Evolutionary conservation across 2,113 vertebrate genomes (phyloP).

Genomic region (Laticauda colubrina): DNA sequence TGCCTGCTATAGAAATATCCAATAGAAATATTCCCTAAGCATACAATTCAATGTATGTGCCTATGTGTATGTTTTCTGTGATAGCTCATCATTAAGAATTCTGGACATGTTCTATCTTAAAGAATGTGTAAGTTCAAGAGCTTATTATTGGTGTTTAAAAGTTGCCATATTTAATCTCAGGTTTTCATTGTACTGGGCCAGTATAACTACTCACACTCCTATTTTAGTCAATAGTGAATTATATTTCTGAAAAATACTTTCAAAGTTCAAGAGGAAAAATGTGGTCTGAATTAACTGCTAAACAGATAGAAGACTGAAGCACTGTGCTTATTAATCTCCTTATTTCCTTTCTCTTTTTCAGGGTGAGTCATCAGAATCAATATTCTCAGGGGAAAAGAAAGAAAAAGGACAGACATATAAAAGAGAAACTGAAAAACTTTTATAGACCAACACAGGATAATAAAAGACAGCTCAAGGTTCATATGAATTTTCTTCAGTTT

Average conservation of each 20-base stretch:
- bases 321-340: constrained; percentile 4
- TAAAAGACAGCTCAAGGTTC: not conserved
- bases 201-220: not conserved
- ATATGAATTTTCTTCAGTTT: not conserved
- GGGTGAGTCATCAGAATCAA: constrained; percentile 3
- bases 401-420: not conserved
- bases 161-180: not conserved
- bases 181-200: not conserved
- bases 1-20: too few species aligned
- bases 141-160: not conserved
- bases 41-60: not conserved
- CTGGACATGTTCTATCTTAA: not conserved
- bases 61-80: not conserved
- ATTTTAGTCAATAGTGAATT: not conserved
- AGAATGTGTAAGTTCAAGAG: not conserved
- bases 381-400: constrained; percentile 9
- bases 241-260: not conserved
- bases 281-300: constrained; percentile 7
- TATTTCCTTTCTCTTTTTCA: not conserved
- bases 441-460: not conserved
- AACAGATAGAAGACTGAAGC: not conserved
- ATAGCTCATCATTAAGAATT: not conserved
- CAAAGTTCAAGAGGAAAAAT: constrained; percentile 3
- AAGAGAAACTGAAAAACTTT: not conserved
- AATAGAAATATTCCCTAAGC: not conserved